Evolutionary conservation across 2,797 vertebrate species (phyloP).

Genomic region (Cryptoprocta ferox): DNA sequence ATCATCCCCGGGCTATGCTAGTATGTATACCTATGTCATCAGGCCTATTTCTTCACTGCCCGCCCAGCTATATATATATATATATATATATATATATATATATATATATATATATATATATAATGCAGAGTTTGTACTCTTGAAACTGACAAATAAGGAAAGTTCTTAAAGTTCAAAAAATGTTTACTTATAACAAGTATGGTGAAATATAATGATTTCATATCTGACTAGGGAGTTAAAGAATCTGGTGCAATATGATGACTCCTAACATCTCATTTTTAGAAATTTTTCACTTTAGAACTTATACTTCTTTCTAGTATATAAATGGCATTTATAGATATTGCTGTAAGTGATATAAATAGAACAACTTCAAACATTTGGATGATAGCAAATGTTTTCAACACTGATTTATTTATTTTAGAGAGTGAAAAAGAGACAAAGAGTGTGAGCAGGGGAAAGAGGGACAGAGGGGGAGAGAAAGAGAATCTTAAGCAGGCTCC

Average conservation of each 20-base stretch:
- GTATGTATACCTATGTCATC: neutral
- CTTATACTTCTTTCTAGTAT: neutral
- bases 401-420: neutral
- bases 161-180: neutral
- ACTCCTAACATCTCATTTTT: neutral
- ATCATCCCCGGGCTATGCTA: neutral
- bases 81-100: too few species aligned
- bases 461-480: neutral
- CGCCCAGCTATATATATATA: too few species aligned
- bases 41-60: neutral
- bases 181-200: neutral
- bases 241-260: neutral
- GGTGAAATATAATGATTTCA: neutral
- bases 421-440: neutral
- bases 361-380: neutral
- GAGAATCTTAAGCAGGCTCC: neutral
- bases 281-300: neutral
- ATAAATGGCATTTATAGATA: neutral
- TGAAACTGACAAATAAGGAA: neutral
- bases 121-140: neutral
- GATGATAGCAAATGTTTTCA: neutral
- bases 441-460: neutral
- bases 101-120: too few species aligned
- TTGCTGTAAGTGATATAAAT: neutral
- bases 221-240: neutral